Evolutionary conservation across 2,888 invertebrate species (phyloP).

Genomic region (Aphidoletes aphidimyza): DNA sequence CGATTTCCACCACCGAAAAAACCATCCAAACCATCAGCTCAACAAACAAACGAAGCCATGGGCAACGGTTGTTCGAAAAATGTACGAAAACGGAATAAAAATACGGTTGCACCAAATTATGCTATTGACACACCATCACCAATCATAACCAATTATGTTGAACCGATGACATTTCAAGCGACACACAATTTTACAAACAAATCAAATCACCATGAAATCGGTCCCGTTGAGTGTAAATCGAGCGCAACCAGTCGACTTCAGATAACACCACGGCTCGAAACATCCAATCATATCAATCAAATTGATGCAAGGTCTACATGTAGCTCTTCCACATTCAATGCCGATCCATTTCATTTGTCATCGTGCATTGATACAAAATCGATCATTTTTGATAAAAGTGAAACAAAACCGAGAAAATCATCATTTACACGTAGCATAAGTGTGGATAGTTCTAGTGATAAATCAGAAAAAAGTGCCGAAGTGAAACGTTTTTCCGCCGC

Average conservation of each 20-base stretch:
- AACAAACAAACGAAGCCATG: not conserved
- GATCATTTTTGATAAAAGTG: slow-evolving; percentile 34
- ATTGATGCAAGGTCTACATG: not conserved
- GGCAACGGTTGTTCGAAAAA: slow-evolving; percentile 38
- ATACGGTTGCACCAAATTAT: slow-evolving; percentile 14
- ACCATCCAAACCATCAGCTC: not conserved
- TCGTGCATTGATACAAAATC: slow-evolving; percentile 8
- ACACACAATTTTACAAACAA: not conserved
- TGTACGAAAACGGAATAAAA: slow-evolving; percentile 44
- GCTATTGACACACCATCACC: not conserved
- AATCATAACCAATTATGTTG: not conserved
- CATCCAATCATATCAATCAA: not conserved
- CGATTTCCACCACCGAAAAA: not conserved
- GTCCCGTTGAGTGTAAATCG: not conserved
- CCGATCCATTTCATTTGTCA: not conserved
- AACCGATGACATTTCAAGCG: not conserved
- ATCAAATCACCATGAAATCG: too few relatives aligned
- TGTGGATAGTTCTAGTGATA: slow-evolving; percentile 39
- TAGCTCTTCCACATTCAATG: not conserved
- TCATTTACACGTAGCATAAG: not conserved
- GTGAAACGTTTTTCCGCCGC: not conserved
- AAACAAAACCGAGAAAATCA: not conserved
- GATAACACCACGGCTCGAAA: not conserved
- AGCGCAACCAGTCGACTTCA: slow-evolving; percentile 33
- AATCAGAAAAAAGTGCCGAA: not conserved